Percentiles rank a stretch among this genome's conserved stretches.
phyloP scores from a whole-genome alignment of 2,113 vertebrate species.

The Triplophysa siluroides region DNA sequence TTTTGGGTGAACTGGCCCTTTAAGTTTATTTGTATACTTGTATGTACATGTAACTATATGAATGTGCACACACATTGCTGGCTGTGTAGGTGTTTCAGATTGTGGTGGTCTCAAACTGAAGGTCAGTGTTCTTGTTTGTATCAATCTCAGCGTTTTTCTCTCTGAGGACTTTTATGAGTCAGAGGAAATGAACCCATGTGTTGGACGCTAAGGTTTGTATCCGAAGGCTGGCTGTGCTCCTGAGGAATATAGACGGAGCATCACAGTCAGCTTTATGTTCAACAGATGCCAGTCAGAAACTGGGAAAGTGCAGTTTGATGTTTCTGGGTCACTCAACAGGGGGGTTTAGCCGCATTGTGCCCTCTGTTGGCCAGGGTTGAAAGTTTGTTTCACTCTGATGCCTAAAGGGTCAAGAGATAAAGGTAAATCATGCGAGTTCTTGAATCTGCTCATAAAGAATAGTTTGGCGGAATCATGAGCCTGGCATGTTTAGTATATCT shows the following conservation, averaged over 20 bases:
- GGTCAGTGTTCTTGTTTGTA: slow-evolving; percentile 24
- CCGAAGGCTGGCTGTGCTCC: slow-evolving; percentile 7
- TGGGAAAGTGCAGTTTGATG: neutral
- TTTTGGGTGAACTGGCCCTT: neutral
- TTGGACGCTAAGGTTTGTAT: slow-evolving; percentile 37
- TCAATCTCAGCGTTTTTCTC: slow-evolving; percentile 32
- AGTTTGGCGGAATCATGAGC: neutral
- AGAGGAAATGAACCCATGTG: slow-evolving; percentile 55
- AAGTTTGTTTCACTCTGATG: neutral
- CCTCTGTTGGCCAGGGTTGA: neutral
- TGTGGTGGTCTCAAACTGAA: neutral
- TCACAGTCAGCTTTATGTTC: slow-evolving; percentile 3
- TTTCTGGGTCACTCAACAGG: slow-evolving; percentile 6
- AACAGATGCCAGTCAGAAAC: slow-evolving; percentile 5
- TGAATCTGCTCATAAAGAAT: neutral
- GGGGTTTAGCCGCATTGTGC: neutral
- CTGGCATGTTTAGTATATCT: neutral
- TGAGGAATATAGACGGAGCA: neutral
- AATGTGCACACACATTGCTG: neutral
- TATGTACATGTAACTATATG: neutral
- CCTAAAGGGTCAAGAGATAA: neutral
- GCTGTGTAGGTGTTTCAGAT: neutral
- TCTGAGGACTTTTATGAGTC: slow-evolving; percentile 48
- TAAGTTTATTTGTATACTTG: neutral
- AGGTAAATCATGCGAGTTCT: neutral